Percentiles rank a stretch among this genome's conserved stretches.
Evolutionary conservation across 2,888 invertebrate species (phyloP).

Genomic region (Apoda limacodes): DNA sequence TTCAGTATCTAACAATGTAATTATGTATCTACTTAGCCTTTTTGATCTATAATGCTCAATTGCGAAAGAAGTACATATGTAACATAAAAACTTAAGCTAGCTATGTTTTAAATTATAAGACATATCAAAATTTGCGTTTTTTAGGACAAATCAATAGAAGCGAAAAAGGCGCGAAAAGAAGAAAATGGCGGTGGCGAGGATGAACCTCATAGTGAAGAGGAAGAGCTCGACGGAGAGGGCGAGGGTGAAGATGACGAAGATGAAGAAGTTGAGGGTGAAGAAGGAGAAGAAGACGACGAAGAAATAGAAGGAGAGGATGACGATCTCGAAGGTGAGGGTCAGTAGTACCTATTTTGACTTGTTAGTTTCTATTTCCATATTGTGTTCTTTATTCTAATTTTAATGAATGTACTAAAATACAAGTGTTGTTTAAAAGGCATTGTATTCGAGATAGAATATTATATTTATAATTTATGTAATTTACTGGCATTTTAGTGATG

Average conservation of each 20-base stretch:
- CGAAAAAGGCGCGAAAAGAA: conserved; percentile 84
- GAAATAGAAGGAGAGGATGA: conserved; percentile 75
- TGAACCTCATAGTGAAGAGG: conserved; percentile 73
- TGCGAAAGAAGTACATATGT: too few relatives aligned
- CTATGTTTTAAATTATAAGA: too few relatives aligned
- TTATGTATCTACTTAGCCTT: too few relatives aligned
- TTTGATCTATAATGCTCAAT: too few relatives aligned
- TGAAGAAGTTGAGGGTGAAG: conserved; percentile 72
- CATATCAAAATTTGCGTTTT: too few relatives aligned
- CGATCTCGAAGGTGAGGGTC: conserved; percentile 69
- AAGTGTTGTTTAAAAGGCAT: not conserved
- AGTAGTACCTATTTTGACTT: not conserved
- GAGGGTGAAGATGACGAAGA: conserved; percentile 73
- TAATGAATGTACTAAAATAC: too few relatives aligned
- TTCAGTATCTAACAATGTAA: too few relatives aligned
- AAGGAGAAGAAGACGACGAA: conserved; percentile 73
- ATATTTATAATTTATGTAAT: too few relatives aligned
- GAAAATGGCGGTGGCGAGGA: conserved; percentile 77
- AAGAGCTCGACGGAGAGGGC: conserved; percentile 73
- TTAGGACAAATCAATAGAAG: conserved; percentile 79
- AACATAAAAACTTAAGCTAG: too few relatives aligned
- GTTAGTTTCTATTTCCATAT: not conserved
- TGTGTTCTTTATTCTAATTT: too few relatives aligned
- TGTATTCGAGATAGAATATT: not conserved
- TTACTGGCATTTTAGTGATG: too few relatives aligned